Conservation (phyloP, 2,113 vertebrate genomes). For the Cheilinus undulatus region DNA sequence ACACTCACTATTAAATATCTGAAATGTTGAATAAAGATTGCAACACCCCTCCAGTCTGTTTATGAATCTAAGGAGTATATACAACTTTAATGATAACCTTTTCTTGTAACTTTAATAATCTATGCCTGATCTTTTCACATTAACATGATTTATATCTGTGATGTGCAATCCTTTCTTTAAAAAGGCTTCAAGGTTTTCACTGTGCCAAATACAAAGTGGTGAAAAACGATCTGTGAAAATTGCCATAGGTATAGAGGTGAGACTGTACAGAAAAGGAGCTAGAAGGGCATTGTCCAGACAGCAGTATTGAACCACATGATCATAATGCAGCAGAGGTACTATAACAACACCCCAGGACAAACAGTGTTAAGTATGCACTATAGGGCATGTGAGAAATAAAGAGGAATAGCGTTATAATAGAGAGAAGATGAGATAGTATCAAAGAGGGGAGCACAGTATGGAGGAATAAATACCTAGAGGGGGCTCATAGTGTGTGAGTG, state of each 20-base stretch:
- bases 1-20: not conserved
- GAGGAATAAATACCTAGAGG: slow-evolving; percentile 2
- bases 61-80: not conserved
- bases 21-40: not conserved
- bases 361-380: not conserved
- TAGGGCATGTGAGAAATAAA: not conserved
- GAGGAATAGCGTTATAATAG: not conserved
- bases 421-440: slow-evolving; percentile 8
- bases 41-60: not conserved
- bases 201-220: not conserved
- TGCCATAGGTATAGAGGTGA: not conserved
- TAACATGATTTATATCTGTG: not conserved
- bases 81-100: not conserved
- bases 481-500: not conserved
- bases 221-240: not conserved
- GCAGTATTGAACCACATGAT: slow-evolving; percentile 12
- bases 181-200: not conserved
- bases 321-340: slow-evolving; percentile 17
- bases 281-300: slow-evolving; percentile 1
- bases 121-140: not conserved
- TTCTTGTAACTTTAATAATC: not conserved
- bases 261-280: not conserved
- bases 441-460: slow-evolving; percentile 7
- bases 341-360: not conserved
- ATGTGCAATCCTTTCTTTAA: not conserved